A percentile compares a stretch with the other conserved stretches of the same genome.
phyloP scores from a whole-genome alignment of 2,888 invertebrate genomes.

The Parascotia fuliginaria region DNA sequence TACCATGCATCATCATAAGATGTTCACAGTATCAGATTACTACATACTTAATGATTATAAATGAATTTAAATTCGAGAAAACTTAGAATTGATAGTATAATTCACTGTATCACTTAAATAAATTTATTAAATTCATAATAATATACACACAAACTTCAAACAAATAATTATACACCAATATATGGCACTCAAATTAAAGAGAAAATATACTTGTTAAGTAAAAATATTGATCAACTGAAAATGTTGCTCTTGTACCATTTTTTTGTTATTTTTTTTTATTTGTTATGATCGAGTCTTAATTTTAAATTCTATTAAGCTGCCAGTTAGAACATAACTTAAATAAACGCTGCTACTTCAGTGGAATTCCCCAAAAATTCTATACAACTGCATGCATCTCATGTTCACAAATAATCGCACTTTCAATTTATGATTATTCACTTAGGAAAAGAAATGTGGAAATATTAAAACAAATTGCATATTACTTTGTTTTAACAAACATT shows the following conservation, averaged over 20 bases:
- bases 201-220: constrained; percentile 20
- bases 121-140: constrained; percentile 25
- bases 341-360: constrained; percentile 40
- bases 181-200: constrained; percentile 41
- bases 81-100: constrained; percentile 20
- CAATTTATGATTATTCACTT: constrained; percentile 39
- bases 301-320: constrained; percentile 34
- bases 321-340: constrained; percentile 24
- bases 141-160: constrained; percentile 33
- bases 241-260: constrained; percentile 26
- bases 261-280: constrained; percentile 16
- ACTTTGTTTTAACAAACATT: no score
- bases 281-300: constrained; percentile 10
- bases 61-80: constrained; percentile 5
- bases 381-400: constrained; percentile 32
- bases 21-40: neutral
- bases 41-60: neutral
- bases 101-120: constrained; percentile 24
- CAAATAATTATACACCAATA: constrained; percentile 37
- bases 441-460: no score
- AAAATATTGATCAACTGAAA: constrained; percentile 20
- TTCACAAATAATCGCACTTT: constrained; percentile 72
- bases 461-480: no score
- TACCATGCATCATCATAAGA: neutral
- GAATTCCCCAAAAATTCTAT: constrained; percentile 69